Conservation (phyloP, 2,888 invertebrate genomes). For the Heliconius erato region DNA sequence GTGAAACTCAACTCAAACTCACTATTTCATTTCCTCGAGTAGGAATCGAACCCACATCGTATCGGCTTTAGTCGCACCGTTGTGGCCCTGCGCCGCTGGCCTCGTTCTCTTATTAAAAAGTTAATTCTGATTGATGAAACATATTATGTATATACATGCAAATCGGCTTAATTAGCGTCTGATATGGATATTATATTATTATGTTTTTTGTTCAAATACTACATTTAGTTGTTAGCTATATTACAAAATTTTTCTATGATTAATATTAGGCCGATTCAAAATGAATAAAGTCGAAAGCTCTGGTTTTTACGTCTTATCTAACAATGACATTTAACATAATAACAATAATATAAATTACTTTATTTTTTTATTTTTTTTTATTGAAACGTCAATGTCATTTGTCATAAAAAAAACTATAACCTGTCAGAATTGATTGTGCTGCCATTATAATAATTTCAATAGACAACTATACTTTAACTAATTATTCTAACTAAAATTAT, state of each 20-base stretch:
- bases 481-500: conserved; percentile 6
- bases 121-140: no score
- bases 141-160: no score
- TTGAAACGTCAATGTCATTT: not conserved
- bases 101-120: no score
- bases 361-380: not conserved
- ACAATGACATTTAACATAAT: not conserved
- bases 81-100: no score
- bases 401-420: not conserved
- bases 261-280: conserved; percentile 39
- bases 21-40: no score
- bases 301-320: no score
- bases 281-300: conserved; percentile 10
- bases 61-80: no score
- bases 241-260: conserved; percentile 31
- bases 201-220: conserved; percentile 27
- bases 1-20: no score
- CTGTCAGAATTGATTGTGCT: not conserved
- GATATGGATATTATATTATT: not conserved
- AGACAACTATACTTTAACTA: not conserved
- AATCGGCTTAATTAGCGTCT: not conserved
- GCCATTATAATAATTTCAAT: not conserved
- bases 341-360: no score
- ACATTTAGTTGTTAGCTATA: conserved; percentile 40
- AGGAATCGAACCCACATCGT: no score